Conservation (phyloP, 2,797 vertebrate genomes). For the Channa striata region DNA sequence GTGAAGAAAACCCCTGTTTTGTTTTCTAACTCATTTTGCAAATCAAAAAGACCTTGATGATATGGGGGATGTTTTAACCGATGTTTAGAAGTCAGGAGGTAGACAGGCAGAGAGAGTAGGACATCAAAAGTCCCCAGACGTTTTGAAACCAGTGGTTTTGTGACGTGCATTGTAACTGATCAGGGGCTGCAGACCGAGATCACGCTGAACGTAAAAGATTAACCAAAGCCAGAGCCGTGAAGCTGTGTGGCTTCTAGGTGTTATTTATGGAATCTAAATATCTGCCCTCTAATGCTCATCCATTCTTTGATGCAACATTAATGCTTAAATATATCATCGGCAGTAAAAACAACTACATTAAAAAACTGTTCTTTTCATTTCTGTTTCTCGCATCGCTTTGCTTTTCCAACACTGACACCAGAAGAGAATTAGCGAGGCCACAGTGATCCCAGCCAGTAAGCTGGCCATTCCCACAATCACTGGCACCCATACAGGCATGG, state of each 20-base stretch:
- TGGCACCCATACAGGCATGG: slow-evolving; percentile 83
- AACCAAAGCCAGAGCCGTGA: neutral
- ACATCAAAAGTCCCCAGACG: too few species aligned
- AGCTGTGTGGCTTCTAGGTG: neutral
- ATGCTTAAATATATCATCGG: neutral
- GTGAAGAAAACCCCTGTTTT: neutral
- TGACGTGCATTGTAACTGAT: too few species aligned
- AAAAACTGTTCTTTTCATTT: slow-evolving; percentile 53
- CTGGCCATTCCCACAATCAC: slow-evolving; percentile 79
- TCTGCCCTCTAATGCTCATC: neutral
- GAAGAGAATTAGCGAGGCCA: slow-evolving; percentile 60
- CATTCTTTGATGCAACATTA: neutral
- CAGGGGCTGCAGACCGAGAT: too few species aligned
- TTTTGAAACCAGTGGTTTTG: too few species aligned
- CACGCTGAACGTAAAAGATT: neutral
- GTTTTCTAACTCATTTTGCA: too few species aligned
- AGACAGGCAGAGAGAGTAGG: too few species aligned
- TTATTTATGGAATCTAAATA: neutral
- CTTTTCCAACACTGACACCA: slow-evolving; percentile 8
- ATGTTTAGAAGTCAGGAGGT: too few species aligned
- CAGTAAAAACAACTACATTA: slow-evolving; percentile 43
- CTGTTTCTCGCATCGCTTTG: slow-evolving; percentile 1
- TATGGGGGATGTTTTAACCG: too few species aligned
- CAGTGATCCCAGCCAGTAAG: slow-evolving; percentile 74
- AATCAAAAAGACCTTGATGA: too few species aligned